Conservation (phyloP, 2,113 vertebrate genomes). For the Perognathus longimembris region DNA sequence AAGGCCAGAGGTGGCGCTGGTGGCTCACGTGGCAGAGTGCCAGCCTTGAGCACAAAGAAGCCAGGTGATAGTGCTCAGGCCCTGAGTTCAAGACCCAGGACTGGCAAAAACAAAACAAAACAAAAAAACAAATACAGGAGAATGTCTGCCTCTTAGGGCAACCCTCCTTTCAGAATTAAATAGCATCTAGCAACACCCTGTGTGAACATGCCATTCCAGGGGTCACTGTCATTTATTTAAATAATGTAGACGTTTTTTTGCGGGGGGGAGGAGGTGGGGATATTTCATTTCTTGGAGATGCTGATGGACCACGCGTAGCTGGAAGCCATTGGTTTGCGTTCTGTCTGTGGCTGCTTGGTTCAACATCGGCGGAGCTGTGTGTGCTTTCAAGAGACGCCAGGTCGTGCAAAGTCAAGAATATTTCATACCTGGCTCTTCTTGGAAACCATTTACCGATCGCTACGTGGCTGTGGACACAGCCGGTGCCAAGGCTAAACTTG, state of each 20-base stretch:
- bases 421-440: constrained; percentile 24
- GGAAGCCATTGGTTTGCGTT: neutral
- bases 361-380: neutral
- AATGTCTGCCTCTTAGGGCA: neutral
- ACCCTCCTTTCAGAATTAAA: constrained; percentile 28
- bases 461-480: constrained; percentile 46
- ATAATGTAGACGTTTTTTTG: neutral
- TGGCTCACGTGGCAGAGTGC: too few species aligned
- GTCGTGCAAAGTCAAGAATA: neutral
- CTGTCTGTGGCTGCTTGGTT: neutral
- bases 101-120: too few species aligned
- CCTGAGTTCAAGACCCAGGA: too few species aligned
- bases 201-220: neutral
- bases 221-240: neutral
- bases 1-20: too few species aligned
- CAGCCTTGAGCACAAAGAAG: too few species aligned
- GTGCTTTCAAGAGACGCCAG: neutral
- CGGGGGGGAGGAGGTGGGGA: neutral
- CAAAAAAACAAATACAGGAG: too few species aligned
- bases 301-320: neutral
- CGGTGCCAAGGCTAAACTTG: constrained; percentile 57
- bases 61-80: too few species aligned
- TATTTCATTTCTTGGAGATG: neutral
- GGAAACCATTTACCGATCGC: constrained; percentile 28
- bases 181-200: constrained; percentile 27